Percentiles rank a stretch among this genome's conserved stretches.
phyloP scores from a whole-genome alignment of 2,113 vertebrate genomes.

The Sander vitreus region DNA sequence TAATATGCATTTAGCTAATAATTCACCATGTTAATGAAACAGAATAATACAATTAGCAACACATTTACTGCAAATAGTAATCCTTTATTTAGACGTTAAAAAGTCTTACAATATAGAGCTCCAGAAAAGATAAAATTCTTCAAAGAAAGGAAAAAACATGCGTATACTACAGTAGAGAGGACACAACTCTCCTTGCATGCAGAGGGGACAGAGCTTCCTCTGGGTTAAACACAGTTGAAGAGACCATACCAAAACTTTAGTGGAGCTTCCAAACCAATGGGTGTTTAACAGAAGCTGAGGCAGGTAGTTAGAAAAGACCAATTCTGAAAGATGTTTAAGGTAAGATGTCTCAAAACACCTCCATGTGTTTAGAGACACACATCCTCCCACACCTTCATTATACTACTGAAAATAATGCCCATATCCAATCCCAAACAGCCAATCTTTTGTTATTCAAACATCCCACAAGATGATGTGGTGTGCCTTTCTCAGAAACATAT shows the following conservation, averaged over 20 bases:
- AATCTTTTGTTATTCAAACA: constrained; percentile 41
- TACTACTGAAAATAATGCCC: constrained; percentile 60
- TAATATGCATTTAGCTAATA: background rate
- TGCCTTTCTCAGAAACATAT: constrained; percentile 45
- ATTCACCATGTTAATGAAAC: background rate
- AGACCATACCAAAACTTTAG: constrained; percentile 61
- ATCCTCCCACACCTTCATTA: constrained; percentile 39
- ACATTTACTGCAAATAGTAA: constrained; percentile 87
- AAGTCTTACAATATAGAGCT: constrained; percentile 91
- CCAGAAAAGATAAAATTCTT: constrained; percentile 90
- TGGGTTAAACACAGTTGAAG: constrained; percentile 70
- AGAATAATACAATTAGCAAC: constrained; percentile 1
- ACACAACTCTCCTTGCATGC: constrained; percentile 82
- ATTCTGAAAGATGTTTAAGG: constrained; percentile 50
- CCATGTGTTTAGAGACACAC: constrained; percentile 36
- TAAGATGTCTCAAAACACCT: constrained; percentile 49
- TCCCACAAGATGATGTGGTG: constrained; percentile 13
- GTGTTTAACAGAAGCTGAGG: constrained; percentile 59
- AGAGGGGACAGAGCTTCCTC: constrained; percentile 82
- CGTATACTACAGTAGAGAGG: constrained; percentile 85
- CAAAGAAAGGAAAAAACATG: constrained; percentile 84
- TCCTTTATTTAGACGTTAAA: constrained; percentile 89
- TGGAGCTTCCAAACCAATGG: constrained; percentile 27
- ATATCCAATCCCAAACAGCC: constrained; percentile 49
- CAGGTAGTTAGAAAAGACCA: constrained; percentile 41